Base-by-base conservation (phyloP, 2,113 vertebrate genomes). In the Epinephelus cyanopodus region DNA sequence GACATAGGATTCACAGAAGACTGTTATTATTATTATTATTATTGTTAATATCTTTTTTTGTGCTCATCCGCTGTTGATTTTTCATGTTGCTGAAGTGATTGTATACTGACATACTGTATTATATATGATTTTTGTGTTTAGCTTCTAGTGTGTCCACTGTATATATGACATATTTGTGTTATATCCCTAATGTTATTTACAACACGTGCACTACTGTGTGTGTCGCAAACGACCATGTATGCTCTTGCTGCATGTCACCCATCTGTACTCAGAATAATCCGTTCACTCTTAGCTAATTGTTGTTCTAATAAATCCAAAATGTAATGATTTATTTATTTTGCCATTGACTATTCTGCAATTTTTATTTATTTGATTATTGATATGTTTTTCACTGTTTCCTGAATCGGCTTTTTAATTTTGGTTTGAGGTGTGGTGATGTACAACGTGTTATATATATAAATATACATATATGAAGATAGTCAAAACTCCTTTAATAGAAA, bases 211-310 rank as follows among this genome's bases (percentile, higher is more conserved):
- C 73, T 58, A 48, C 73, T 58, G 48, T 77, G 48, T 77, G 8
- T 50, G 63, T 92, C 80, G 82, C 48, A 8, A 58, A 69, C n/a
- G 9, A 17, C 66, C 75, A 60, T 82, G 62, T 79, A 78, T 81
- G 66, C 82, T 89, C 68, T 87, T 77, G 77, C 73, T 88, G 89
- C 90, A 92, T 93, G 92, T 86, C 86, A 81, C 86, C 64, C 14
- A 15, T 84, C 84, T 91, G 77, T 90, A 83, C 60, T 65, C 72
- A 29, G 37, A 83, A 39, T 23, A 53, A 77, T 73, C 53, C 39
- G 39, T 71, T 85, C 72, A 87, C 74, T 83, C 56, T 83, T 25
- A 70, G 58, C 47, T 74, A 42, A 48, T 0, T 73, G 42, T 86
- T 69, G 71, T 85, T 90, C 62, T 65, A 92, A 91, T 91, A 90